Evolutionary conservation across 2,113 vertebrate species (phyloP).

Genomic region (Misgurnus anguillicaudatus): DNA sequence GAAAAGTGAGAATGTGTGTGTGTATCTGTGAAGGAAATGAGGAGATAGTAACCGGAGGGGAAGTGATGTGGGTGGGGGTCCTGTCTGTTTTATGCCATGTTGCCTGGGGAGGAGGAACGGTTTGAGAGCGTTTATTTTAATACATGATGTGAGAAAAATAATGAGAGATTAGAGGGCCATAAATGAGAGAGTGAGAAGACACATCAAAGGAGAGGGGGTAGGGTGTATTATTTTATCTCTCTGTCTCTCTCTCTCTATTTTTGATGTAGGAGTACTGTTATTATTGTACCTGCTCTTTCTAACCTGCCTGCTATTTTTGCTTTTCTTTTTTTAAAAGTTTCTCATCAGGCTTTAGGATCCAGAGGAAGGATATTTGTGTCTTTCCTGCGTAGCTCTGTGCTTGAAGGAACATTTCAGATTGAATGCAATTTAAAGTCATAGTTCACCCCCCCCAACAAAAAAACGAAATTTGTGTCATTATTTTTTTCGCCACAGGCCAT

Average conservation of each 20-base stretch:
- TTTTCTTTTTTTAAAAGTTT: constrained; percentile 13
- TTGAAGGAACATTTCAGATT: background rate
- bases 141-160: constrained; percentile 49
- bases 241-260: background rate
- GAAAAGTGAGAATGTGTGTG: constrained; percentile 32
- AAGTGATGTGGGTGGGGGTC: constrained; percentile 49
- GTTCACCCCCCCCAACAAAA: too few relatives aligned
- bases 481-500: too few relatives aligned
- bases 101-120: constrained; percentile 46
- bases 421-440: too few relatives aligned
- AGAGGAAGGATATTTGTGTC: background rate
- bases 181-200: constrained; percentile 32
- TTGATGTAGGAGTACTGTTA: background rate
- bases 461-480: too few relatives aligned
- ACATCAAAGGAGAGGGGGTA: constrained; percentile 8
- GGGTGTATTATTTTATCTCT: constrained; percentile 13
- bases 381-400: background rate
- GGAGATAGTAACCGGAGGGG: constrained; percentile 30
- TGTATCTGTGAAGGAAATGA: constrained; percentile 20
- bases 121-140: constrained; percentile 55
- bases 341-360: background rate
- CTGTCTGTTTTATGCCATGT: constrained; percentile 48
- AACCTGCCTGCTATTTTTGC: background rate
- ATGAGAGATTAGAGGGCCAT: constrained; percentile 27
- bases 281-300: background rate